Evolutionary conservation across 2,113 vertebrate genomes (phyloP).

Genomic region (Coturnix japonica): DNA sequence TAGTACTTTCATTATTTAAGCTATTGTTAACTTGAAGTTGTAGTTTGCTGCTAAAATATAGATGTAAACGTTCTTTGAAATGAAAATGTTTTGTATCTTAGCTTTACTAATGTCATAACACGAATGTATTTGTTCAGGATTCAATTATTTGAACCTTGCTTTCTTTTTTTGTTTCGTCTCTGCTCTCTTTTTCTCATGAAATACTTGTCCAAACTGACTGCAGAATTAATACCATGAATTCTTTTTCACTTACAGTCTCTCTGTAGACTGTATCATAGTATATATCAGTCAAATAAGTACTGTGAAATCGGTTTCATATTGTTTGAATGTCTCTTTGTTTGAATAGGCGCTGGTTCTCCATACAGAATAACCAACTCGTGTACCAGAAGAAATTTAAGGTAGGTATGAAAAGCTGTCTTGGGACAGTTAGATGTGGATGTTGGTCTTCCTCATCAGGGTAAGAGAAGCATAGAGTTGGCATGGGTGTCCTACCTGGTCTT

Average conservation of each 20-base stretch:
- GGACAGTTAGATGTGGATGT: background rate
- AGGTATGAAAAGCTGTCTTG: constrained; percentile 39
- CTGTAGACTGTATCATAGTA: background rate
- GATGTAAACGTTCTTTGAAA: background rate
- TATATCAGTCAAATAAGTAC: background rate
- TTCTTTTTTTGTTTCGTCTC: constrained; percentile 34
- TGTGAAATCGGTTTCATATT: background rate
- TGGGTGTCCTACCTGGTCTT: background rate
- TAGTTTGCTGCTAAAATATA: background rate
- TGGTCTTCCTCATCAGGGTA: background rate
- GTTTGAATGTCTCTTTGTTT: constrained; percentile 69
- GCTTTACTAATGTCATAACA: constrained; percentile 58
- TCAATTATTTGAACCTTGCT: constrained; percentile 26
- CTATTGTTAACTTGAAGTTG: background rate
- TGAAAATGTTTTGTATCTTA: constrained; percentile 9
- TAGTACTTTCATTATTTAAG: background rate
- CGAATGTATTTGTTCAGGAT: constrained; percentile 30
- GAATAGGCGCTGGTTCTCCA: constrained; percentile 97
- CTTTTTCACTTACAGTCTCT: background rate
- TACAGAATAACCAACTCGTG: constrained; percentile 98
- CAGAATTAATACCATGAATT: background rate
- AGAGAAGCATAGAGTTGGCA: background rate
- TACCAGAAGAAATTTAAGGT: constrained; percentile 99
- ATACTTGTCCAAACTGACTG: constrained; percentile 31
- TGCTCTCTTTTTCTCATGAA: background rate